Evolutionary conservation across 2,888 invertebrate species (phyloP).

Genomic region (Blera fallax): DNA sequence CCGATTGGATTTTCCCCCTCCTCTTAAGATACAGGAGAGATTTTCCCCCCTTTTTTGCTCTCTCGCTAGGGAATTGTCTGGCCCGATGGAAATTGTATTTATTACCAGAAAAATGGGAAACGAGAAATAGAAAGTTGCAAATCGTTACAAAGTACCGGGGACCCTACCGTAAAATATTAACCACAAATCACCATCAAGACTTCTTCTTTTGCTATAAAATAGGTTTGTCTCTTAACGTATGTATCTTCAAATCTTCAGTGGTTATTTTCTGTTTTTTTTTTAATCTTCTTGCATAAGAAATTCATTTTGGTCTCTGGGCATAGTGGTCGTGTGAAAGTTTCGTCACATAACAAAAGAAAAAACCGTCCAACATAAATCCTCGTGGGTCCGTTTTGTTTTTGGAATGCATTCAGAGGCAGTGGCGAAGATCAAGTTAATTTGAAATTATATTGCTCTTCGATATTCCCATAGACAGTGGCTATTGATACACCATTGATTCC

Average conservation of each 20-base stretch:
- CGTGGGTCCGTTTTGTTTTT: neutral
- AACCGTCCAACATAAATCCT: constrained; percentile 27
- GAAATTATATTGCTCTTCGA: constrained; percentile 1
- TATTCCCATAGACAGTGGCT: neutral
- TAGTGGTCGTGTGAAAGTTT: constrained; percentile 44
- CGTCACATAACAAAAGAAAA: constrained; percentile 33
- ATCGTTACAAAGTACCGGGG: constrained; percentile 21
- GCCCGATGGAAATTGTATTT: constrained; percentile 16
- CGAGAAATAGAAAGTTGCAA: constrained; percentile 44
- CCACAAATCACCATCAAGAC: constrained; percentile 23
- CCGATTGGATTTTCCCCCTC: neutral
- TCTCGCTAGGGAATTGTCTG: neutral
- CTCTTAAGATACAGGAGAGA: neutral
- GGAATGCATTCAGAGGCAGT: constrained; percentile 19
- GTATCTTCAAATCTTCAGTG: constrained; percentile 1
- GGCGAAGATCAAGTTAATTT: neutral
- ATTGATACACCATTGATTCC: constrained; percentile 31
- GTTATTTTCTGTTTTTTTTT: neutral
- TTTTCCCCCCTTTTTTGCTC: neutral
- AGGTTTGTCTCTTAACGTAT: neutral
- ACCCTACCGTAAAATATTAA: constrained; percentile 37
- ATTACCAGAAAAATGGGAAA: neutral
- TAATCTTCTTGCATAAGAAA: constrained; percentile 37
- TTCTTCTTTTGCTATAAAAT: neutral
- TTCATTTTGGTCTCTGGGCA: neutral